A percentile compares a stretch with the other conserved stretches of the same genome.
phyloP scores from a whole-genome alignment of 2,888 invertebrate species.

The Meiosimyza decipiens region DNA sequence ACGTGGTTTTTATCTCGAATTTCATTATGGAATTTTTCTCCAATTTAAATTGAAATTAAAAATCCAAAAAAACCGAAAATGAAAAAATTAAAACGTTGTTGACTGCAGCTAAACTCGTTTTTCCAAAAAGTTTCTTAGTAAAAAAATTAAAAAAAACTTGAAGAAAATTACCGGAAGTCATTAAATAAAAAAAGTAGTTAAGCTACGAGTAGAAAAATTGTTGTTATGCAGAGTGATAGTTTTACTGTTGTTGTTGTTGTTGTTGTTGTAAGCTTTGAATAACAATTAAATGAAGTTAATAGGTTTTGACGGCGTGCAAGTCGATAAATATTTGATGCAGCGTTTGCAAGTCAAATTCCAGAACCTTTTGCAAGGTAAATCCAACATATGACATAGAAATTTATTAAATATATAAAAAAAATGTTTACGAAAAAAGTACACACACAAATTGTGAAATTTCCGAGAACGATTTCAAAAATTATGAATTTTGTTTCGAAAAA shows the following conservation, averaged over 20 bases:
- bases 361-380: too few species aligned
- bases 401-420: too few species aligned
- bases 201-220: too few species aligned
- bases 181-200: constrained; percentile 55
- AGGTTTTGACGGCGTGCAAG: background rate
- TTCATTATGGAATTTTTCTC: background rate
- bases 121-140: too few species aligned
- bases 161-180: constrained; percentile 61
- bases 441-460: too few species aligned
- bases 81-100: background rate
- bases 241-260: background rate
- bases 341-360: too few species aligned
- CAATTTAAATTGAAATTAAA: background rate
- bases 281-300: too few species aligned
- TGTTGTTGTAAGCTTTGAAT: background rate
- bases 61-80: background rate
- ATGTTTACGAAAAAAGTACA: too few species aligned
- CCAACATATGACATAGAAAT: too few species aligned
- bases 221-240: background rate
- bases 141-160: constrained; percentile 20
- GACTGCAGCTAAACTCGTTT: too few species aligned
- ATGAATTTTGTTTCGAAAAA: too few species aligned
- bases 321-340: constrained; percentile 30
- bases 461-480: too few species aligned
- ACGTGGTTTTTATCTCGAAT: constrained; percentile 10